phyloP scores from a whole-genome alignment of 2,797 vertebrate species.

The Gallinago nigripennis region DNA sequence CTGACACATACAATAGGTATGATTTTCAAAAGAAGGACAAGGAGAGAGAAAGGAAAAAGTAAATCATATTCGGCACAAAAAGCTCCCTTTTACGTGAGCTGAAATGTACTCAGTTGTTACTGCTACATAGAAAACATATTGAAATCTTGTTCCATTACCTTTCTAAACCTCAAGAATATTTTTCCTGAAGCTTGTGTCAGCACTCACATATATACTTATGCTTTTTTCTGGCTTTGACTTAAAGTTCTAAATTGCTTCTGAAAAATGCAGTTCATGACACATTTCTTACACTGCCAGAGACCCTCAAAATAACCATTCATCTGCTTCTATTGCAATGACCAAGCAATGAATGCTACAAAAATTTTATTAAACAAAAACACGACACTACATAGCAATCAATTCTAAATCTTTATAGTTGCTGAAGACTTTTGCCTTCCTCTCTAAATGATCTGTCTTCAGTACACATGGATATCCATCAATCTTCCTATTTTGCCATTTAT shows the following conservation, averaged over 20 bases:
- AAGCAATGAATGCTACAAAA: slow-evolving; percentile 30
- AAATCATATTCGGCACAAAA: neutral
- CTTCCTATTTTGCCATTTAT: slow-evolving; percentile 25
- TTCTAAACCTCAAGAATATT: slow-evolving; percentile 18
- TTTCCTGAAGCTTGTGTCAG: neutral
- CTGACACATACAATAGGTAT: neutral
- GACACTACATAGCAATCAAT: slow-evolving; percentile 8
- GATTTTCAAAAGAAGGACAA: slow-evolving; percentile 6
- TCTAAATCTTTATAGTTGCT: neutral
- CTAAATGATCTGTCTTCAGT: slow-evolving; percentile 30
- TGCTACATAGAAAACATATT: slow-evolving; percentile 3
- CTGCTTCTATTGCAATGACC: slow-evolving; percentile 16
- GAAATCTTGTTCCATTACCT: slow-evolving; percentile 23
- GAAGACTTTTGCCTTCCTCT: slow-evolving; percentile 12
- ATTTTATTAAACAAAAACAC: slow-evolving; percentile 46
- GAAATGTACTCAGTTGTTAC: slow-evolving; percentile 6
- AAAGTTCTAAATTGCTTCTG: slow-evolving; percentile 23
- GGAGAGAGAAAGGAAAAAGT: neutral
- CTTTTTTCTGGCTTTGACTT: slow-evolving; percentile 13
- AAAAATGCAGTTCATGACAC: slow-evolving; percentile 25
- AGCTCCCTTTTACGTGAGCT: neutral
- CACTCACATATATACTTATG: neutral
- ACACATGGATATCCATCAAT: slow-evolving; percentile 7
- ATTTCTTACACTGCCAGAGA: slow-evolving; percentile 23
- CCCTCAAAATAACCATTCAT: slow-evolving; percentile 32